A percentile compares a stretch with the other conserved stretches of the same genome.
phyloP scores from a whole-genome alignment of 2,797 vertebrate species.

The Phoxinus dragarum region DNA sequence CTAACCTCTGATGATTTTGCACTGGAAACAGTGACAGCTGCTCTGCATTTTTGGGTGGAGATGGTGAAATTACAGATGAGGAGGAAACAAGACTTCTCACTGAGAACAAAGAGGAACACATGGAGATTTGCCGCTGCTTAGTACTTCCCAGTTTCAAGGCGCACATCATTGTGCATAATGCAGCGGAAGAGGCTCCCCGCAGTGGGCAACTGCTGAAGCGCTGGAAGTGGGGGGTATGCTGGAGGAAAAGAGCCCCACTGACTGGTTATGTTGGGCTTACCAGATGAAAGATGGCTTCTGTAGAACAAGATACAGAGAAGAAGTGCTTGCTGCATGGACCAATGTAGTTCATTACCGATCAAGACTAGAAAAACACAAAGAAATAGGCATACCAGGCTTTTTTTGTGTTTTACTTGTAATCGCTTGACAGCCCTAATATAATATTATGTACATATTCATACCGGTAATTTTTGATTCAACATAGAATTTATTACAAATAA shows the following conservation, averaged over 20 bases:
- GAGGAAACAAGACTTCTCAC: constrained; percentile 18
- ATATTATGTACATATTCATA: no score
- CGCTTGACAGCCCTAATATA: no score
- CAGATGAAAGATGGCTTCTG: constrained; percentile 19
- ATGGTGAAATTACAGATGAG: constrained; percentile 41
- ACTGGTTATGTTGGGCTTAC: constrained; percentile 36
- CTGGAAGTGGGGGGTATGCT: neutral
- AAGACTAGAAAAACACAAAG: neutral
- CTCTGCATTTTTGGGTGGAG: constrained; percentile 9
- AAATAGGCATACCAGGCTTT: no score
- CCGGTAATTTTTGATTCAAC: no score
- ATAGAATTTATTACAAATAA: no score
- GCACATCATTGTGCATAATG: constrained; percentile 32
- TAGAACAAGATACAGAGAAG: constrained; percentile 1
- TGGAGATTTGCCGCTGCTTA: constrained; percentile 30
- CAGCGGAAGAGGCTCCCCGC: constrained; percentile 44
- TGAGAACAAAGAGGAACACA: constrained; percentile 43
- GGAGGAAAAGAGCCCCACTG: constrained; percentile 8
- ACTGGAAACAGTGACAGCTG: constrained; percentile 21
- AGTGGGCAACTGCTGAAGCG: constrained; percentile 8
- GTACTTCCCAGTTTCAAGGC: constrained; percentile 28
- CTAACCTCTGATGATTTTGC: constrained; percentile 6
- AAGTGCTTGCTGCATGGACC: neutral
- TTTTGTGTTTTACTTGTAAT: no score
- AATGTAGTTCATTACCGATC: neutral